Conservation (phyloP, 2,797 vertebrate species). For the Oreonectes daqikongensis region DNA sequence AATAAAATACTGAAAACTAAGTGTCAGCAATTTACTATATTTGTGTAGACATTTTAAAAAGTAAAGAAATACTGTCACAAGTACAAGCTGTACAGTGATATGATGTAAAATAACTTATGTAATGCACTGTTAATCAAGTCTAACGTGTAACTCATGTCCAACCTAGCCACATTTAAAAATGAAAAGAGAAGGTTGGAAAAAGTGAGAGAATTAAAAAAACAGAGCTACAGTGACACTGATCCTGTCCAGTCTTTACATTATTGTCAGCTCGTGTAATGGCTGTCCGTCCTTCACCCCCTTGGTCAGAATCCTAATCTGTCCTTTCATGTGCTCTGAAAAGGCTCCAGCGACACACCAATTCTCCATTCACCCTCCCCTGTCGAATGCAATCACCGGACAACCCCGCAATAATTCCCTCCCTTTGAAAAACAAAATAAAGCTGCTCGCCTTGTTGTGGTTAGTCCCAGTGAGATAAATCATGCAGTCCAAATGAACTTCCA, state of each 20-base stretch:
- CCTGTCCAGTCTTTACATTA: conserved; percentile 83
- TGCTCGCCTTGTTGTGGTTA: conserved; percentile 81
- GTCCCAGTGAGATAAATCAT: conserved; percentile 86
- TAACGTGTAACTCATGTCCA: not conserved
- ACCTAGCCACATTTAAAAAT: not conserved
- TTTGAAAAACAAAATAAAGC: conserved; percentile 80
- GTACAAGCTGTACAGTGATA: not conserved
- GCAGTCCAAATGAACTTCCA: conserved; percentile 89
- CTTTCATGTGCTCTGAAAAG: conserved; percentile 82
- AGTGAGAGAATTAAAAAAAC: conserved; percentile 56
- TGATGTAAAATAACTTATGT: not conserved
- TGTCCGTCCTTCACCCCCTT: conserved; percentile 73
- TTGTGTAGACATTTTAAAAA: not conserved
- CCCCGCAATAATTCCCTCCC: conserved; percentile 82
- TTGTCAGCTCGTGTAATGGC: conserved; percentile 81
- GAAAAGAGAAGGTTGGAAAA: conserved; percentile 31
- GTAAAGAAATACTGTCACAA: not conserved
- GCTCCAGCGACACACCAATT: conserved; percentile 81
- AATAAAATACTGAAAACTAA: not conserved
- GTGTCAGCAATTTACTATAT: not conserved
- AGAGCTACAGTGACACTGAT: conserved; percentile 69
- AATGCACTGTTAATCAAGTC: not conserved
- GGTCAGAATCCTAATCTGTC: conserved; percentile 88
- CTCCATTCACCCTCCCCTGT: conserved; percentile 83
- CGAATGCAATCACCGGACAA: conserved; percentile 88